A percentile compares a stretch with the other conserved stretches of the same genome.
Conservation (phyloP, 1,140 invertebrate species). For the Planococcus citri region DNA sequence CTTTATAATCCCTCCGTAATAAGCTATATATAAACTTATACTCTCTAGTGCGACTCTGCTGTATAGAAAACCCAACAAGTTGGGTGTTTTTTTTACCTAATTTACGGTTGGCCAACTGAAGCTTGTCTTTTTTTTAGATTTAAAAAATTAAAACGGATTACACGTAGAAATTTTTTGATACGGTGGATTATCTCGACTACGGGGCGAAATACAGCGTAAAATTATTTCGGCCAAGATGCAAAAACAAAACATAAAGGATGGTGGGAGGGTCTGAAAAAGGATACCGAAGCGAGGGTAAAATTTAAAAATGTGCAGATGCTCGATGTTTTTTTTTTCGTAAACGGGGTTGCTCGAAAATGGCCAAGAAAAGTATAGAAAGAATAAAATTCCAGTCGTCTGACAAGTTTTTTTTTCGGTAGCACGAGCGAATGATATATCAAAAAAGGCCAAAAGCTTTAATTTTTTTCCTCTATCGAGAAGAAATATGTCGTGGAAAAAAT, state of each 20-base stretch:
- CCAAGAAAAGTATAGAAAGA: no score
- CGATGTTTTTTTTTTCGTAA: no score
- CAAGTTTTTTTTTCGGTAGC: no score
- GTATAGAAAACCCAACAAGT: background rate
- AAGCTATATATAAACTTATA: constrained; percentile 1
- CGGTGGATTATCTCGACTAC: no score
- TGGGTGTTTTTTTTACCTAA: background rate
- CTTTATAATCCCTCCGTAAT: constrained; percentile 14
- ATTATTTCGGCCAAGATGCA: background rate
- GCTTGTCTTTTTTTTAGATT: background rate
- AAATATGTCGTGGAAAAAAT: background rate
- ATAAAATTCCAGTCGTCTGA: no score
- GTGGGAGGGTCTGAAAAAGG: no score
- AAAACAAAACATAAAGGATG: no score
- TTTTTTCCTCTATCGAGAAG: background rate
- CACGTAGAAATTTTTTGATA: background rate
- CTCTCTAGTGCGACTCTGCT: background rate
- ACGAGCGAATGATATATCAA: background rate
- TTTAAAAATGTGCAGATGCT: no score
- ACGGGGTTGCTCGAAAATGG: no score
- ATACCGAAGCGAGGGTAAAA: no score
- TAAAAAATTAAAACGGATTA: background rate
- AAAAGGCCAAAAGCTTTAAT: background rate
- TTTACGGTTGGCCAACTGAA: no score
- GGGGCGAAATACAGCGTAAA: background rate